Evolutionary conservation across 2,113 vertebrate species (phyloP), one percentile per base, ranked within the genome.

Genomic region (Poeciliopsis turrubarensis): DNA sequence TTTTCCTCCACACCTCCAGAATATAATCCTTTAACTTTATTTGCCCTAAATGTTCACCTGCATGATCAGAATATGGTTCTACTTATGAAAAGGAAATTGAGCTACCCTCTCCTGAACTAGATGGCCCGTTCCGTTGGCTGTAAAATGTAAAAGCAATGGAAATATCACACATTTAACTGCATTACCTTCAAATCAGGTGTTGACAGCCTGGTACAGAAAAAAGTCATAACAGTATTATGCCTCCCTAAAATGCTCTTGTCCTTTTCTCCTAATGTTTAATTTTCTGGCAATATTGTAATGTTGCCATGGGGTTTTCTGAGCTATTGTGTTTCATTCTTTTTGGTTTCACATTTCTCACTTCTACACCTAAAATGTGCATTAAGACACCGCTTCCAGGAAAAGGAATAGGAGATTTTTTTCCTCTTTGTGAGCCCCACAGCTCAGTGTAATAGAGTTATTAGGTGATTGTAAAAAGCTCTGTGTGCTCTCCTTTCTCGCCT

Each of bases 281-380:
- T 94, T 94, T 94, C 91, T 90, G 82, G 87, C 90, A 93, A 93
- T 93, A 91, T 91, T 91, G 82, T 89, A 92, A 93, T 91, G 93
- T 90, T 80, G 90, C 92, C 87, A 83, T 87, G 84, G 92, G 92
- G 79, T 84, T 89, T 94, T 92, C 85, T 79, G 84, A 83, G 81
- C 91, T 92, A 93, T 92, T 93, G 89, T 91, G 87, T 92, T 94
- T 88, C 89, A 90, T 90, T 91, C 88, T 84, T 85, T 76, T 80
- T 74, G 83, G 92, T 94, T 93, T 95, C 93, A 91, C 93, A 93
- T 95, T 94, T 94, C 92, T 93, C 90, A 92, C 86, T 93, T 92
- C 89, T 94, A 91, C 92, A 94, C 93, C 93, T 95, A 94, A 94
- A 94, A 92, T 90, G 92, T 91, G 90, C 93, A 94, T 95, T 95